Base-by-base conservation (phyloP, 2,888 invertebrate genomes). In the Orchesellides sinensis region DNA sequence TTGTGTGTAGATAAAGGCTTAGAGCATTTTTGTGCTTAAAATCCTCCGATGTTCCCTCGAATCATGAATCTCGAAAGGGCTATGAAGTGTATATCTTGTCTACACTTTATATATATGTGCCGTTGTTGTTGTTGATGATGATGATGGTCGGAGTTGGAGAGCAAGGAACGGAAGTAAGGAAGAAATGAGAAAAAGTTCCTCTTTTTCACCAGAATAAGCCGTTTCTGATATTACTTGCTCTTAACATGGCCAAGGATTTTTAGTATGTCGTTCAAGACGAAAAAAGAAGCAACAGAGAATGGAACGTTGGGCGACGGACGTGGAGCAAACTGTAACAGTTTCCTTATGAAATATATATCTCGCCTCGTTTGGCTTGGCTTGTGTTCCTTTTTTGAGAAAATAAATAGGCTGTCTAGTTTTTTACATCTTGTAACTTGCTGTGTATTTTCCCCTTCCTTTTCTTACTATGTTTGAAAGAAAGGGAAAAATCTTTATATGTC, bases 391-490 rank as follows among this genome's bases (percentile, higher is more conserved):
- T 75, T 82, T 69, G 61, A 83, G 70, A 72, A 83, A 83, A 83
- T 83, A 83, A 83, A 83, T 83, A 83, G 73, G 70, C 72, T 83
- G 83, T 73, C 78, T 77, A 47, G 29, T 59, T 47, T 69, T 69
- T 54, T 68, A 35, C 68, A 32, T 65, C 17, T 19, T 14, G 3
- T 61, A n/a, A 17, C 21, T 65, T 65, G 23, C 40, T 61, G 59
- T 29, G n/a, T n/a, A n/a, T n/a, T n/a, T 65, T 54, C 56, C 40
- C 77, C 61, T 54, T 19, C 59, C 52, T 54, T 56, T 27, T 47
- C n/a, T 6, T 14, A 21, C 21, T 12, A 54, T 8, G n/a, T 23
- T 25, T 1, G 54, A 25, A 47, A 61, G 49, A 21, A 27, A 52
- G 52, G 14, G 14, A 23, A 29, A 59, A 59, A 59, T 54, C 25